Evolutionary conservation across 1,140 invertebrate species (phyloP).

Genomic region (Musca domestica): DNA sequence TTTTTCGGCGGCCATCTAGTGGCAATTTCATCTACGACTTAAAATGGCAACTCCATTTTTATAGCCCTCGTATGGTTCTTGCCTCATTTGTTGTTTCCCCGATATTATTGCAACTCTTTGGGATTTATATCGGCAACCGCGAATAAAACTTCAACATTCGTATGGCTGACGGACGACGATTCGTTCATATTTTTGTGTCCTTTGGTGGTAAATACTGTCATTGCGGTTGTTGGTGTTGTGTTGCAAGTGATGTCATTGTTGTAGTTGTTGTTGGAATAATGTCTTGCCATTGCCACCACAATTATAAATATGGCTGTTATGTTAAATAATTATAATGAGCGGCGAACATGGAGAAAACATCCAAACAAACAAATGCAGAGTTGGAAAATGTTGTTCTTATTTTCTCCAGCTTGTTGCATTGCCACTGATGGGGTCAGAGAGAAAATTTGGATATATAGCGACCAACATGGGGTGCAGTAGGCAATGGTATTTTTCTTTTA

Average conservation of each 20-base stretch:
- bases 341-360: too few species aligned
- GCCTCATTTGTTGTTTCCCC: too few species aligned
- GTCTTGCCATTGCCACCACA: background rate
- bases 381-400: background rate
- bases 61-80: too few species aligned
- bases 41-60: too few species aligned
- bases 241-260: background rate
- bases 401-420: conserved; percentile 9
- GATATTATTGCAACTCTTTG: too few species aligned
- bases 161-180: background rate
- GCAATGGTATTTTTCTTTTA: too few species aligned
- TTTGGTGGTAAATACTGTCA: background rate
- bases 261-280: background rate
- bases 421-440: background rate
- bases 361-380: too few species aligned
- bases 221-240: conserved; percentile 2
- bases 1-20: too few species aligned
- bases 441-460: too few species aligned
- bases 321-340: conserved; percentile 23
- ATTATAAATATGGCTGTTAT: conserved; percentile 15
- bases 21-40: too few species aligned
- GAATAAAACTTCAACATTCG: background rate
- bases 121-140: too few species aligned
- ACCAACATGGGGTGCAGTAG: too few species aligned
- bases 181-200: background rate